These are phyloP conservation scores for Benthosema pterotum DNA, from an alignment of 2,797 vertebrate genomes.

Conservation along the genomic window DNA sequence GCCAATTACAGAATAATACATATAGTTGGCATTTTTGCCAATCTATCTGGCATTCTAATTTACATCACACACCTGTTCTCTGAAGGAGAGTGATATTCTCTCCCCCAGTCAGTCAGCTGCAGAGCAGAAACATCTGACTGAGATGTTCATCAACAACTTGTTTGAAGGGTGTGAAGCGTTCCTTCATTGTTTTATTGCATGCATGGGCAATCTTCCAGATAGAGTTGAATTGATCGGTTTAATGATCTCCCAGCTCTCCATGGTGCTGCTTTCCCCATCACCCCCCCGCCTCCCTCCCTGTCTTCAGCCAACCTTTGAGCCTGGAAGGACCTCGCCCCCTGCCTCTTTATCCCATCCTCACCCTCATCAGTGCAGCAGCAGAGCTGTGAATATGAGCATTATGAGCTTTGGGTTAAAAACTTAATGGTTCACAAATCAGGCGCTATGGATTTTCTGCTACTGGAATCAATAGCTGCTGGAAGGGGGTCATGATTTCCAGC, in stretches of 20 bases:
- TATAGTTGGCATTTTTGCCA: too few relatives aligned
- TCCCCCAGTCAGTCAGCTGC: too few relatives aligned
- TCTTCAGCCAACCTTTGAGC: conserved; percentile 51
- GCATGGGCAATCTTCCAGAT: conserved; percentile 75
- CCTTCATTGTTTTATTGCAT: conserved; percentile 70
- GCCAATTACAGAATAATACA: too few relatives aligned
- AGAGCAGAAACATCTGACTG: conserved; percentile 27
- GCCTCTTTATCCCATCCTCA: conserved; percentile 67
- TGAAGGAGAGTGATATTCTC: too few relatives aligned
- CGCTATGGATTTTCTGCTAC: conserved; percentile 86
- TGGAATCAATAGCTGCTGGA: conserved; percentile 82
- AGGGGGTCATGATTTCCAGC: conserved; percentile 83
- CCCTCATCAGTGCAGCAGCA: conserved; percentile 77
- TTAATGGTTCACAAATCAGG: conserved; percentile 91
- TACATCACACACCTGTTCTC: too few relatives aligned
- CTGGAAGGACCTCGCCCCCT: conserved; percentile 66
- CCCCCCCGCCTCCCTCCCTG: conserved; percentile 38
- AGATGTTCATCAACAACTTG: conserved; percentile 70
- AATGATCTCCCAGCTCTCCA: conserved; percentile 72
- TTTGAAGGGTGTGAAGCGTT: conserved; percentile 43
- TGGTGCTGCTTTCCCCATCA: conserved; percentile 52
- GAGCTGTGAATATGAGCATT: conserved; percentile 86
- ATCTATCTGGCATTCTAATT: too few relatives aligned
- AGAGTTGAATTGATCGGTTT: conserved; percentile 71
- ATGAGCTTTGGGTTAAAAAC: conserved; percentile 87